Base-by-base conservation (phyloP, 37 sponge, comb jelly and placozoan species). In the Aplysina aerophoba region DNA sequence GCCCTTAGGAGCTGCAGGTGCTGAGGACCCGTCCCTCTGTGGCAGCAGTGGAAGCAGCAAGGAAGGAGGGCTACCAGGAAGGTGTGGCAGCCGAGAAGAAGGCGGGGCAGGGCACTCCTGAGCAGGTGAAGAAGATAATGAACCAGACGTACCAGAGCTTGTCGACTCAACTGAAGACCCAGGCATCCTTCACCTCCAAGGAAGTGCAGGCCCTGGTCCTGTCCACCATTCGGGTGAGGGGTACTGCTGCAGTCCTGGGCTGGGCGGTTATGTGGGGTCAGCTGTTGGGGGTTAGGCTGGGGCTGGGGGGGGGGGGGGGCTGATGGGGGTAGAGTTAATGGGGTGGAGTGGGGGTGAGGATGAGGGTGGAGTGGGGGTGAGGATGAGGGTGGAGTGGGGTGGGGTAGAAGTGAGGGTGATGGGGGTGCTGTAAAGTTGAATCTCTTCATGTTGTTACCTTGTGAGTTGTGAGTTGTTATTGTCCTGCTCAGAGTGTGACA, bases 51-150 rank as follows among this genome's bases (percentile, higher is more conserved):
- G 38, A 61, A 12, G 21, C 0, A 17, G 86, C 86, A 12, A 40
- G 64, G 5, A 63, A 73, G 0, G 82, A 90, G 50, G 86, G 86
- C 25, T 82, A 35, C 64, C 24, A 73, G 56, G 60, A 20, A 1
- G 85, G 86, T 4, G 35, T 74, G 50, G 59, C 61, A 12, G 81
- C 50, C 27, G 85, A 57, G 31, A 75, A 75, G 53, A 36, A 31
- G 15, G 50, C 50, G 8, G 55, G 25, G 24, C 54, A 30, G 67
- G 95, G 87, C 4, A 81, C 90, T 39, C 56, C 59, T 1, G 60
- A 73, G 31, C 85, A 91, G 86, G 90, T 96, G 35, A 96, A 96
- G 92, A 28, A 64, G 17, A 96, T 96, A 38, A 96, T 96, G 97
- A 96, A 94, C 87, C 81, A 87, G 28, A 59, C 85, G 34, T 96